Evolutionary conservation across 2,113 vertebrate species (phyloP).

Genomic region (Mirounga angustirostris): DNA sequence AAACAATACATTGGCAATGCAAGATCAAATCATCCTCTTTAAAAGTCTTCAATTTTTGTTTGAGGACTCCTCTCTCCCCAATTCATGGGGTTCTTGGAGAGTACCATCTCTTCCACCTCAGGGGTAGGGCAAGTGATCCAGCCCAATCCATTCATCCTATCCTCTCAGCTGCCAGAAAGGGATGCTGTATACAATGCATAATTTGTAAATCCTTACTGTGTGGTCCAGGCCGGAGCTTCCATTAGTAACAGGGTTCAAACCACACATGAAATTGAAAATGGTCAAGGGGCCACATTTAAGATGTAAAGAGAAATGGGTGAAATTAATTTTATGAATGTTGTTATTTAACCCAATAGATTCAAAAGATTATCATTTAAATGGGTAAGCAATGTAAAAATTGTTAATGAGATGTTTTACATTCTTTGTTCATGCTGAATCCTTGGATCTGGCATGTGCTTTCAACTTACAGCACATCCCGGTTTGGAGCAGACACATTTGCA

Average conservation of each 20-base stretch:
- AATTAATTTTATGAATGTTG: background rate
- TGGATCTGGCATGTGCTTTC: background rate
- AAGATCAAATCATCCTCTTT: background rate
- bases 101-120: too few species aligned
- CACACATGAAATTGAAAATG: background rate
- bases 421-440: background rate
- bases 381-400: background rate
- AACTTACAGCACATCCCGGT: background rate
- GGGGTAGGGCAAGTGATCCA: background rate
- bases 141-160: background rate
- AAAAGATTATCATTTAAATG: background rate
- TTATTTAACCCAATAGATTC: background rate
- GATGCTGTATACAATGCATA: background rate
- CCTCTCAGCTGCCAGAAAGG: background rate
- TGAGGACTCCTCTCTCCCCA: background rate
- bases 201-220: background rate
- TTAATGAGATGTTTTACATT: background rate
- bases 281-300: background rate
- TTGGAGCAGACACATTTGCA: background rate
- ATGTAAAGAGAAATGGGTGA: background rate
- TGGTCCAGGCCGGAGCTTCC: background rate
- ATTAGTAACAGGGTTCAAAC: background rate
- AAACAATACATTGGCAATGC: background rate
- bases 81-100: background rate
- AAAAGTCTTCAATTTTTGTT: background rate